phyloP scores from a whole-genome alignment of 2,888 invertebrate genomes.

The Leistus spinibarbis region DNA sequence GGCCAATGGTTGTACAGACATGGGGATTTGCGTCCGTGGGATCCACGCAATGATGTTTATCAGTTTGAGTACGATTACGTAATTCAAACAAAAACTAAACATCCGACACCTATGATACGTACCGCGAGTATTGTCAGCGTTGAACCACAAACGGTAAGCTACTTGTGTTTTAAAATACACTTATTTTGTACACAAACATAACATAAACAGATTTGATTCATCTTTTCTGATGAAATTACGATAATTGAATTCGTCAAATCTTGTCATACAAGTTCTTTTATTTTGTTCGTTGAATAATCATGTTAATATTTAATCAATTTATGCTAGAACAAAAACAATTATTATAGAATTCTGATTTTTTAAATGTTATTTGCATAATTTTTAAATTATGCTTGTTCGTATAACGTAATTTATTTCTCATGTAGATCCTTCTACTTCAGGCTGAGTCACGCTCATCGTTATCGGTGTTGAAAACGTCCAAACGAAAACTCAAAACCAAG shows the following conservation, averaged over 20 bases:
- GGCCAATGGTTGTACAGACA: conserved; percentile 75
- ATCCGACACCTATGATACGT: conserved; percentile 75
- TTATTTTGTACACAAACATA: too few relatives aligned
- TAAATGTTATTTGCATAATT: too few relatives aligned
- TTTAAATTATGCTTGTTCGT: background rate
- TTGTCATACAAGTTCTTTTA: too few relatives aligned
- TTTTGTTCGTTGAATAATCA: too few relatives aligned
- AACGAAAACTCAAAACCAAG: conserved; percentile 60
- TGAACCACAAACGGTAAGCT: conserved; percentile 58
- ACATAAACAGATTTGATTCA: too few relatives aligned
- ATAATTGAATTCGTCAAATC: too few relatives aligned
- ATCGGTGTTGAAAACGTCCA: conserved; percentile 58
- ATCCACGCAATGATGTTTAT: conserved; percentile 80
- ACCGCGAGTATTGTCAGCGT: conserved; percentile 74
- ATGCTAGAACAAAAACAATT: too few relatives aligned
- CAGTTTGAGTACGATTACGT: conserved; percentile 86
- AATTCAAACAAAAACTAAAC: conserved; percentile 77
- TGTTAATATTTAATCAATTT: too few relatives aligned
- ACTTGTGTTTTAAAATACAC: too few relatives aligned
- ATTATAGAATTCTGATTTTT: too few relatives aligned
- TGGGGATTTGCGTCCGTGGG: conserved; percentile 87
- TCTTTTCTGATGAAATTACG: too few relatives aligned
- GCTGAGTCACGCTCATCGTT: conserved; percentile 62
- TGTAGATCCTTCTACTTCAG: conserved; percentile 57
- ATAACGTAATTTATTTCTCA: background rate